These are phyloP conservation scores for Macropus fuliginosus DNA, from an alignment of 2,797 vertebrate species.

Conservation along the genomic window DNA sequence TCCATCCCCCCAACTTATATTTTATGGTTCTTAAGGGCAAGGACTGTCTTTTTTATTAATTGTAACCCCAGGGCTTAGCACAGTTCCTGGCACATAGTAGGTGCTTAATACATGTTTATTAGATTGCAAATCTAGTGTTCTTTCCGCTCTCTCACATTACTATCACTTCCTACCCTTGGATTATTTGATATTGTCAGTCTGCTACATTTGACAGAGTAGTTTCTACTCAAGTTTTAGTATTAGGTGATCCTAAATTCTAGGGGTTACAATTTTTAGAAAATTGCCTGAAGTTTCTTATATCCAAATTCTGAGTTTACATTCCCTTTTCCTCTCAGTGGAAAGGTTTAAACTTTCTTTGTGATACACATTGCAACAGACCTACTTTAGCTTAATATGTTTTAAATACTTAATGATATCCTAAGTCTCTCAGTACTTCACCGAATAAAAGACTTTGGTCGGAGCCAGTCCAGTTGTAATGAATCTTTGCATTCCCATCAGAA, in stretches of 20 bases:
- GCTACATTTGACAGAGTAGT: background rate
- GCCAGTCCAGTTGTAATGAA: slow-evolving; percentile 77
- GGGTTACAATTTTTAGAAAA: background rate
- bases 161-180: background rate
- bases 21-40: background rate
- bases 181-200: background rate
- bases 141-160: background rate
- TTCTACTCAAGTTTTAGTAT: slow-evolving; percentile 12
- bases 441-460: slow-evolving; percentile 76
- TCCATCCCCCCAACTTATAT: background rate
- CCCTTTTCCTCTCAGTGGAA: slow-evolving; percentile 57
- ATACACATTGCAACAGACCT: slow-evolving; percentile 58
- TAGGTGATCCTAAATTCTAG: background rate
- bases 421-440: slow-evolving; percentile 61
- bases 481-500: slow-evolving; percentile 81
- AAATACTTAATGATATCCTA: slow-evolving; percentile 1
- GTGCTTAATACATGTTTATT: background rate
- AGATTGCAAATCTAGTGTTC: background rate
- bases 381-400: slow-evolving; percentile 53
- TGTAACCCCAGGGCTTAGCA: background rate
- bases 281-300: background rate
- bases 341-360: slow-evolving; percentile 70
- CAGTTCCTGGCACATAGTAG: background rate
- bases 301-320: slow-evolving; percentile 13
- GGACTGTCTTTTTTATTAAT: background rate